phyloP scores from a whole-genome alignment of 1,140 invertebrate species.

The Drosophila tsacasi region DNA sequence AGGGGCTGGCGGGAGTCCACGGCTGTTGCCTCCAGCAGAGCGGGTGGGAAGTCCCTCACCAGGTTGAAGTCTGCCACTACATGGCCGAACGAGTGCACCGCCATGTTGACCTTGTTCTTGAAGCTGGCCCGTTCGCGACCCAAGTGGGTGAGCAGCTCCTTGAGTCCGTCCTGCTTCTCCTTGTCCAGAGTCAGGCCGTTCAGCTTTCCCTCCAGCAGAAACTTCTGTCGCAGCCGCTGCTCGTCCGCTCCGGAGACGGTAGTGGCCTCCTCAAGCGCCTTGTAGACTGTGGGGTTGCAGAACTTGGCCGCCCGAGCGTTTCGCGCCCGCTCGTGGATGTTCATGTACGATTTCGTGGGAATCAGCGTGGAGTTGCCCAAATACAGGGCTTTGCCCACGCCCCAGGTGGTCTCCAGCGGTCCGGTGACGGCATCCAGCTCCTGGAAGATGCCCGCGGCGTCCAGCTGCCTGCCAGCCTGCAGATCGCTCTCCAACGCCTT shows the following conservation, averaged over 20 bases:
- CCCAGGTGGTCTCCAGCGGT: constrained; percentile 94
- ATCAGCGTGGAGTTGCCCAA: constrained; percentile 92
- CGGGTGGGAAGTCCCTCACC: constrained; percentile 91
- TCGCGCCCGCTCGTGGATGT: constrained; percentile 90
- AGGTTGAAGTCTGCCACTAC: constrained; percentile 88
- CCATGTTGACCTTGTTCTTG: constrained; percentile 88
- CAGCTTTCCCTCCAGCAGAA: constrained; percentile 91
- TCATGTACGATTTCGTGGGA: constrained; percentile 90
- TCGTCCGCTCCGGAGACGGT: constrained; percentile 85
- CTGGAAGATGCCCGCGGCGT: constrained; percentile 90
- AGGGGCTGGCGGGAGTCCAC: constrained; percentile 87
- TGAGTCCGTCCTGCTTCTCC: constrained; percentile 84
- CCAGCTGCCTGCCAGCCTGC: constrained; percentile 83
- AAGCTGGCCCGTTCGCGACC: constrained; percentile 87
- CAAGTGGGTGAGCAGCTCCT: constrained; percentile 86
- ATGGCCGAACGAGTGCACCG: constrained; percentile 88
- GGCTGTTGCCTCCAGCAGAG: constrained; percentile 89
- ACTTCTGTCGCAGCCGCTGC: constrained; percentile 91
- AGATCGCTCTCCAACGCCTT: constrained; percentile 83
- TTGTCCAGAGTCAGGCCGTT: constrained; percentile 89
- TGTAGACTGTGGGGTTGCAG: constrained; percentile 89
- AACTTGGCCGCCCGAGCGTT: constrained; percentile 89
- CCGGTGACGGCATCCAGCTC: constrained; percentile 91
- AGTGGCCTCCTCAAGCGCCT: constrained; percentile 86
- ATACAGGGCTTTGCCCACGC: constrained; percentile 93